Evolutionary conservation across 2,797 vertebrate species (phyloP).

Genomic region (Merluccius polli): DNA sequence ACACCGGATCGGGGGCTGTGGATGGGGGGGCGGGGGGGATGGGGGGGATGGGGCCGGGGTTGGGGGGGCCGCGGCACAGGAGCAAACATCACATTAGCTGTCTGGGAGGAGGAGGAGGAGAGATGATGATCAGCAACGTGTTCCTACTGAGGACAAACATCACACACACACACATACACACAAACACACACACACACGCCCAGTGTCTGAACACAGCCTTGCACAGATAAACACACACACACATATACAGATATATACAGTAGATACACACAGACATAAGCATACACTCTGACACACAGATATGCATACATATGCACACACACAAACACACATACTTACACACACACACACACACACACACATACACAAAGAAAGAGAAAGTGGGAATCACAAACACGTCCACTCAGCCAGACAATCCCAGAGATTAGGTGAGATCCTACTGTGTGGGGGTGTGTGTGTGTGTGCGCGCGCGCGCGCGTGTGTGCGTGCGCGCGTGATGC

Average conservation of each 20-base stretch:
- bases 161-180: conserved; percentile 37
- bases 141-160: conserved; percentile 63
- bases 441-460: background rate
- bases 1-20: conserved; percentile 75
- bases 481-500: conserved; percentile 52
- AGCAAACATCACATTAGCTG: conserved; percentile 84
- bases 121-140: conserved; percentile 83
- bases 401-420: conserved; percentile 79
- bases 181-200: conserved; percentile 14
- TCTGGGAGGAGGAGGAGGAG: conserved; percentile 57
- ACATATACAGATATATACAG: conserved; percentile 1
- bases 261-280: background rate
- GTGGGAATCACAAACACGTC: conserved; percentile 8
- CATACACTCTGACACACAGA: conserved; percentile 37
- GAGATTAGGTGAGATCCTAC: conserved; percentile 72
- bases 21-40: conserved; percentile 9
- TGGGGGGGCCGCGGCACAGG: conserved; percentile 51
- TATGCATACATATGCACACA: conserved; percentile 13
- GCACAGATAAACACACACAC: conserved; percentile 6
- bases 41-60: conserved; percentile 65
- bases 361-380: conserved; percentile 11
- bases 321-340: conserved; percentile 7
- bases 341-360: conserved; percentile 11
- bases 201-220: background rate
- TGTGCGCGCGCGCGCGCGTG: background rate